Conservation (phyloP, 2,113 vertebrate genomes). For the Erythrolamprus reginae region DNA sequence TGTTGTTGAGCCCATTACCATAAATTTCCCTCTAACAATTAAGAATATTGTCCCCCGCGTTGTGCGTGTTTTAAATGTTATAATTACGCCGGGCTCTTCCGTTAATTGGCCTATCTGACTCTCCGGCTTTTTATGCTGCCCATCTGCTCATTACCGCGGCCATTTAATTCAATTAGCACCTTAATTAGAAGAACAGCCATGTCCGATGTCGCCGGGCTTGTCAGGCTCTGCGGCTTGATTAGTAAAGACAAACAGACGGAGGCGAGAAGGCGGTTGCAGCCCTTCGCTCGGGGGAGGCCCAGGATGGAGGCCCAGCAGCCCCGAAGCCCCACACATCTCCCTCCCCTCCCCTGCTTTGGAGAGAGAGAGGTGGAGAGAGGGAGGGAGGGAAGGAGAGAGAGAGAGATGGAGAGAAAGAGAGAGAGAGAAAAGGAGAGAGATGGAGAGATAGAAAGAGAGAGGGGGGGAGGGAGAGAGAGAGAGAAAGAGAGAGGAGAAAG, state of each 20-base stretch:
- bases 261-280: slow-evolving; percentile 72
- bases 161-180: slow-evolving; percentile 99
- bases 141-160: slow-evolving; percentile 94
- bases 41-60: slow-evolving; percentile 84
- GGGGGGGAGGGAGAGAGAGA: slow-evolving; percentile 8
- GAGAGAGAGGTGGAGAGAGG: no score
- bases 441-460: no score
- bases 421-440: no score
- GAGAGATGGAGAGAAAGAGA: no score
- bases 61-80: slow-evolving; percentile 94
- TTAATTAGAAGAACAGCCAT: slow-evolving; percentile 94
- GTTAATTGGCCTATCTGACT: slow-evolving; percentile 99
- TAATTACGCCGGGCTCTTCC: slow-evolving; percentile 96
- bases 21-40: slow-evolving; percentile 98
- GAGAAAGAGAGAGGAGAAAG: no score
- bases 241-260: slow-evolving; percentile 90
- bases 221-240: slow-evolving; percentile 81
- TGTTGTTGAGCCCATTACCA: slow-evolving; percentile 95
- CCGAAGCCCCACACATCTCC: slow-evolving; percentile 63
- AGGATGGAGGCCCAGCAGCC: slow-evolving; percentile 72
- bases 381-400: no score
- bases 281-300: slow-evolving; percentile 60
- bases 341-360: slow-evolving; percentile 30
- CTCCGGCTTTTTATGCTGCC: slow-evolving; percentile 94
- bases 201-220: slow-evolving; percentile 84